phyloP scores from a whole-genome alignment of 2,113 vertebrate species.

The Thalassarche chlororhynchos region DNA sequence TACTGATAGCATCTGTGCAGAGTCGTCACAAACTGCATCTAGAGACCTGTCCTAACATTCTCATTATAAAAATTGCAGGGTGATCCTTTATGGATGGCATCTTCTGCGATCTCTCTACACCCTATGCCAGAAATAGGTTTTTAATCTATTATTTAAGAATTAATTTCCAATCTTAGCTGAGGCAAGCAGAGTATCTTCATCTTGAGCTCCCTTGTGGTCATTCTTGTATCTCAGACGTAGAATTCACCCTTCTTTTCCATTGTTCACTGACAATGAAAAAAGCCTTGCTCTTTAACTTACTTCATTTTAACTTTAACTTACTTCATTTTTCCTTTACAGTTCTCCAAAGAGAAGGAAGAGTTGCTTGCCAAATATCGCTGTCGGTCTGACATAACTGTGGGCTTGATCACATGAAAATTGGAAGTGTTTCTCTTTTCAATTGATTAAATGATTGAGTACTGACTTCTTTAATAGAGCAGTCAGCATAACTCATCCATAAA shows the following conservation, averaged over 20 bases:
- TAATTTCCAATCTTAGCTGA: not conserved
- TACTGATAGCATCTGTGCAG: not conserved
- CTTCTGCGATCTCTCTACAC: not conserved
- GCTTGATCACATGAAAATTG: slow-evolving; percentile 7
- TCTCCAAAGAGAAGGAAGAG: not conserved
- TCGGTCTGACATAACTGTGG: slow-evolving; percentile 15
- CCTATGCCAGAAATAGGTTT: not conserved
- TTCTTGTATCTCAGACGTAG: not conserved
- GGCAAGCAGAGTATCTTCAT: not conserved
- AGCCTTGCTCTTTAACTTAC: not conserved
- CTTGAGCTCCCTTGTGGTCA: not conserved
- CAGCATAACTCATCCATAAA: slow-evolving; percentile 12
- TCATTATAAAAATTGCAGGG: not conserved
- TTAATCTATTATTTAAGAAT: not conserved
- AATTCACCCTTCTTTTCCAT: not conserved
- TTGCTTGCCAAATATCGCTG: slow-evolving; percentile 8
- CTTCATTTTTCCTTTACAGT: not conserved
- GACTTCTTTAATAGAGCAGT: slow-evolving; percentile 36
- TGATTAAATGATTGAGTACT: slow-evolving; percentile 30
- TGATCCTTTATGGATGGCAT: not conserved
- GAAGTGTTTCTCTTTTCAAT: slow-evolving; percentile 49
- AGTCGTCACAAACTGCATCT: not conserved
- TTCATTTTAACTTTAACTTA: not conserved
- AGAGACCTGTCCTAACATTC: not conserved
- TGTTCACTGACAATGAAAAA: not conserved